Percentiles rank a stretch among this genome's conserved stretches.
These are phyloP conservation scores for Rhinella marina DNA, from an alignment of 2,797 vertebrate genomes.

Conservation along the genomic window DNA sequence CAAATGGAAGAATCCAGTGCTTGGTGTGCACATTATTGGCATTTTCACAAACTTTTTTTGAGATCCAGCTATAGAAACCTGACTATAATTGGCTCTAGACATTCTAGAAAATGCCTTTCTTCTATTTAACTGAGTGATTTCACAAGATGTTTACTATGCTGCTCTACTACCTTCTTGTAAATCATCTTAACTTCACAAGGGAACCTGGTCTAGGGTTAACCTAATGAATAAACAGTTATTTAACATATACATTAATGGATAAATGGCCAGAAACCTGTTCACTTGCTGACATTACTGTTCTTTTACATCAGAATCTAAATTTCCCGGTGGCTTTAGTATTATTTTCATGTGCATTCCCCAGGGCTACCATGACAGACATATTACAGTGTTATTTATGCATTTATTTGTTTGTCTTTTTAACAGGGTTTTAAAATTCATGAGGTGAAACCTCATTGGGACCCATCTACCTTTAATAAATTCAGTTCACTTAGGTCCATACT, in stretches of 20 bases:
- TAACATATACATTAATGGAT: slow-evolving; percentile 33
- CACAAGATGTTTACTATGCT: slow-evolving; percentile 36
- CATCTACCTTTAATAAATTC: slow-evolving; percentile 11
- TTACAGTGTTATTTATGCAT: slow-evolving; percentile 41
- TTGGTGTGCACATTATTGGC: slow-evolving; percentile 43
- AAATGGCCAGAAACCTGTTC: slow-evolving; percentile 31
- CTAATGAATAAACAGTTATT: slow-evolving; percentile 40
- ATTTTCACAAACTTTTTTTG: slow-evolving; percentile 54
- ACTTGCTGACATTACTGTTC: slow-evolving; percentile 23
- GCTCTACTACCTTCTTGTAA: slow-evolving; percentile 31
- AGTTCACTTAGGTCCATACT: slow-evolving; percentile 5
- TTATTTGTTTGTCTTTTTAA: slow-evolving; percentile 37
- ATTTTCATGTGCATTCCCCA: slow-evolving; percentile 42
- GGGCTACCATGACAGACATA: slow-evolving; percentile 11
- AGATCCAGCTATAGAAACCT: slow-evolving; percentile 37
- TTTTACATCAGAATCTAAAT: slow-evolving; percentile 33
- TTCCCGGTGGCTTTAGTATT: slow-evolving; percentile 41
- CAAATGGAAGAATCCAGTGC: slow-evolving; percentile 40
- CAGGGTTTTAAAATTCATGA: slow-evolving; percentile 43
- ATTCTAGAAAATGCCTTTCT: slow-evolving; percentile 34
- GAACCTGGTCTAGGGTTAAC: slow-evolving; percentile 15
- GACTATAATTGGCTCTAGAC: slow-evolving; percentile 48
- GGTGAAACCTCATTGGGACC: slow-evolving; percentile 5
- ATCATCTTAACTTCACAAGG: slow-evolving; percentile 29
- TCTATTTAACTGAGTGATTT: slow-evolving; percentile 34